Conservation (phyloP, 2,888 invertebrate genomes). For the Caenorhabditis auriculariae region DNA sequence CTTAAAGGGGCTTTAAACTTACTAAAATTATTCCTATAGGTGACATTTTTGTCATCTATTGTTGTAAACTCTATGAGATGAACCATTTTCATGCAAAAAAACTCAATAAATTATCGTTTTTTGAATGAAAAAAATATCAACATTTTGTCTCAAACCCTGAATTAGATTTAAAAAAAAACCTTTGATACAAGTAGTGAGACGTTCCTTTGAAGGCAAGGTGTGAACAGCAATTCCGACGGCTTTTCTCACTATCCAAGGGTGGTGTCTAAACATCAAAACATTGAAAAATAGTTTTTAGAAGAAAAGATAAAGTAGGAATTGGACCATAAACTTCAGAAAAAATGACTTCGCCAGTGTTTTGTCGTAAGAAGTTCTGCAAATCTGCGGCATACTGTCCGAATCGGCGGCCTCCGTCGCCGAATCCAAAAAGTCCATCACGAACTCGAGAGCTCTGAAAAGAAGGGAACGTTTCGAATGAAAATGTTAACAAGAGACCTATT, state of each 20-base stretch:
- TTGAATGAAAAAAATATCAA: too few species aligned
- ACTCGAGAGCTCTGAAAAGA: conserved; percentile 31
- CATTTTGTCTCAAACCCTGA: too few species aligned
- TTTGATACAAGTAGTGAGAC: conserved; percentile 32
- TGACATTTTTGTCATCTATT: too few species aligned
- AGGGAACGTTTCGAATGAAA: neutral
- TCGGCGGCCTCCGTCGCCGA: conserved; percentile 9
- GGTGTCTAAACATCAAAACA: conserved; percentile 24
- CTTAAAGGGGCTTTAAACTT: too few species aligned
- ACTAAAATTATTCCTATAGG: too few species aligned
- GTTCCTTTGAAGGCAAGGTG: conserved; percentile 32
- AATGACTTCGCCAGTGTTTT: conserved; percentile 31
- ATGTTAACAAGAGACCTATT: neutral
- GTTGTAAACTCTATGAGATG: too few species aligned
- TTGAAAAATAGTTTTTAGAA: neutral
- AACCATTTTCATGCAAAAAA: too few species aligned
- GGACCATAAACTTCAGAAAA: neutral
- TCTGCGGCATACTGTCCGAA: conserved; percentile 28
- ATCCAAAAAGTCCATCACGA: conserved; percentile 35
- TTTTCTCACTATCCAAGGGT: conserved; percentile 39
- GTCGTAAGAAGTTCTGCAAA: conserved; percentile 37
- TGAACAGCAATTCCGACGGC: conserved; percentile 42
- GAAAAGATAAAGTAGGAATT: neutral
- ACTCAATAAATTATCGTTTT: too few species aligned
- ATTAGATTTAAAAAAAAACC: conserved; percentile 12